Evolutionary conservation across 2,888 invertebrate species (phyloP).

Genomic region (Pecten maximus): DNA sequence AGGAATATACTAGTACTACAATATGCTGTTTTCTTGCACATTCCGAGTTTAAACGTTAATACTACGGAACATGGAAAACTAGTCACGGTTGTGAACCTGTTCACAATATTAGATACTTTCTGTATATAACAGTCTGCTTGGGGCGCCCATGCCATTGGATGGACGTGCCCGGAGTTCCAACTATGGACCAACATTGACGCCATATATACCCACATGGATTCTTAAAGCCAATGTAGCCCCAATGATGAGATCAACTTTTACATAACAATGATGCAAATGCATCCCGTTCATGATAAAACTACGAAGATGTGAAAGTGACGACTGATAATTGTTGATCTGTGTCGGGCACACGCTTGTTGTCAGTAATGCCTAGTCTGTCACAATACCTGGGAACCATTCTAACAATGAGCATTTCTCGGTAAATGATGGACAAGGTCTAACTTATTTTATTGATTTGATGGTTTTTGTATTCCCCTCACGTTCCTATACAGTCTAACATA

Average conservation of each 20-base stretch:
- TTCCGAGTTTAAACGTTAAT: too few relatives aligned
- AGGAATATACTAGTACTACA: too few relatives aligned
- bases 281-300: neutral
- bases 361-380: neutral
- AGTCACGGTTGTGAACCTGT: too few relatives aligned
- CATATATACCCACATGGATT: neutral
- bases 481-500: neutral
- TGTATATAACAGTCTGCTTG: neutral
- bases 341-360: neutral
- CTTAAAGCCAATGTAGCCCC: neutral
- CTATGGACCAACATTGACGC: neutral
- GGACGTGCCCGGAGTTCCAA: neutral
- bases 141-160: neutral
- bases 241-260: neutral
- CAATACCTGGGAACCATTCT: neutral
- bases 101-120: neutral
- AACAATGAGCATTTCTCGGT: neutral
- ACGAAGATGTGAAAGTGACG: neutral
- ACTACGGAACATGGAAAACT: too few relatives aligned
- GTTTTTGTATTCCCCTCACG: neutral
- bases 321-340: neutral
- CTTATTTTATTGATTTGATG: neutral
- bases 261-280: neutral
- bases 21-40: too few relatives aligned
- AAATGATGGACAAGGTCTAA: neutral